phyloP scores from a whole-genome alignment of 2,797 vertebrate species.

The Aythya fuligula region DNA sequence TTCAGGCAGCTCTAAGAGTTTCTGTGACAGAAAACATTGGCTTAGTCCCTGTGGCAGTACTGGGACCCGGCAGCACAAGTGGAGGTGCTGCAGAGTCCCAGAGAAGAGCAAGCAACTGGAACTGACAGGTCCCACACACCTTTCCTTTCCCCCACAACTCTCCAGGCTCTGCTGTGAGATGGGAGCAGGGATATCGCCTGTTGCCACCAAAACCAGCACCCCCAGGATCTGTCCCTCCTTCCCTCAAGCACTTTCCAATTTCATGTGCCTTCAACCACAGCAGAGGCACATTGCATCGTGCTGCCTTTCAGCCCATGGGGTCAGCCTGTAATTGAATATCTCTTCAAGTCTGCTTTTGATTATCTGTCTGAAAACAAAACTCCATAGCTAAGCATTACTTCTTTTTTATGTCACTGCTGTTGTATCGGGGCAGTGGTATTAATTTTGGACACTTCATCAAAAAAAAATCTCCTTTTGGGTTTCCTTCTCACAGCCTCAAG shows the following conservation, averaged over 20 bases:
- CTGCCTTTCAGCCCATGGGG: background rate
- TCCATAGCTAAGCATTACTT: constrained; percentile 56
- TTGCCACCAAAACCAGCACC: background rate
- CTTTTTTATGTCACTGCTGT: constrained; percentile 38
- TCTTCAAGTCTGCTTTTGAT: constrained; percentile 45
- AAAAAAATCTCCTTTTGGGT: background rate
- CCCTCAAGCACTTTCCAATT: background rate
- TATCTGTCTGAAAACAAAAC: constrained; percentile 65
- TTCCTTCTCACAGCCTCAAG: background rate
- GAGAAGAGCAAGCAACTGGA: background rate
- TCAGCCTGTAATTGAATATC: constrained; percentile 30
- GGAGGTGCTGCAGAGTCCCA: background rate
- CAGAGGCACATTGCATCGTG: rapidly evolving
- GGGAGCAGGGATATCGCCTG: background rate
- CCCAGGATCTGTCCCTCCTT: background rate
- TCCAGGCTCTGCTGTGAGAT: background rate
- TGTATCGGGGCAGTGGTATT: constrained; percentile 33
- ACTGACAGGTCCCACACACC: too few species aligned
- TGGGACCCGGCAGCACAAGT: rapidly evolving
- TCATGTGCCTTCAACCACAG: background rate
- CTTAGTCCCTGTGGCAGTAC: background rate
- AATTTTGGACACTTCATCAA: background rate
- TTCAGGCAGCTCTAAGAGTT: background rate
- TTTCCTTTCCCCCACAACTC: background rate
- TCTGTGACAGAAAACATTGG: background rate